A percentile compares a stretch with the other conserved stretches of the same genome.
These are phyloP conservation scores for Malacosoma neustria DNA, from an alignment of 2,888 invertebrate species.

Conservation along the genomic window DNA sequence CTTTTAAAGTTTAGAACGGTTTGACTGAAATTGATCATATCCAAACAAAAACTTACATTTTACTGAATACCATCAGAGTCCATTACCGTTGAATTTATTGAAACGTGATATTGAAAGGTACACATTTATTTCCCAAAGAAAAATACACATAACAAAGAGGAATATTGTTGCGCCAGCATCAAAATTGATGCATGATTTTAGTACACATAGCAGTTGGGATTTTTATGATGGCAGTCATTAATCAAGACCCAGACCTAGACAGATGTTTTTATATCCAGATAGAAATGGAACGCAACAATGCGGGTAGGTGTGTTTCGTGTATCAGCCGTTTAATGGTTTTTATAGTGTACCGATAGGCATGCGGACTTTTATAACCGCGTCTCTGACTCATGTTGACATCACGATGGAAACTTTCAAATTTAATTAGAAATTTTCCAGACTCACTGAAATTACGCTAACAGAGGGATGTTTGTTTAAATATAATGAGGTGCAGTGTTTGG, in stretches of 20 bases:
- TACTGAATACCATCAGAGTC: no score
- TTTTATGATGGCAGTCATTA: slow-evolving; percentile 2
- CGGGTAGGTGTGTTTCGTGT: neutral
- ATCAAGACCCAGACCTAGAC: slow-evolving; percentile 3
- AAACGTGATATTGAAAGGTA: neutral
- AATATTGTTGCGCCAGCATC: neutral
- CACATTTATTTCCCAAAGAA: neutral
- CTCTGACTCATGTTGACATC: neutral
- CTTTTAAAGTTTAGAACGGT: no score
- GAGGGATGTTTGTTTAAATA: no score
- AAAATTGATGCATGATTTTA: neutral
- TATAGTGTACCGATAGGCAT: neutral
- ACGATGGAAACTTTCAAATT: no score
- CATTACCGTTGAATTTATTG: no score
- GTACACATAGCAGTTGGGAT: neutral
- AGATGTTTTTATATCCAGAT: slow-evolving; percentile 4
- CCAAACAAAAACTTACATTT: no score
- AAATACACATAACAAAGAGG: neutral
- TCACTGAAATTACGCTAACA: no score
- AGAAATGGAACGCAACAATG: neutral
- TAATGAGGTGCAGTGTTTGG: no score
- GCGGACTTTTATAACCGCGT: neutral
- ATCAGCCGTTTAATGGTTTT: neutral
- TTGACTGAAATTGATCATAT: no score
- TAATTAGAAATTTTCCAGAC: no score